These are phyloP conservation scores for Nephrotoma flavescens DNA, from an alignment of 2,888 invertebrate species.

Conservation along the genomic window DNA sequence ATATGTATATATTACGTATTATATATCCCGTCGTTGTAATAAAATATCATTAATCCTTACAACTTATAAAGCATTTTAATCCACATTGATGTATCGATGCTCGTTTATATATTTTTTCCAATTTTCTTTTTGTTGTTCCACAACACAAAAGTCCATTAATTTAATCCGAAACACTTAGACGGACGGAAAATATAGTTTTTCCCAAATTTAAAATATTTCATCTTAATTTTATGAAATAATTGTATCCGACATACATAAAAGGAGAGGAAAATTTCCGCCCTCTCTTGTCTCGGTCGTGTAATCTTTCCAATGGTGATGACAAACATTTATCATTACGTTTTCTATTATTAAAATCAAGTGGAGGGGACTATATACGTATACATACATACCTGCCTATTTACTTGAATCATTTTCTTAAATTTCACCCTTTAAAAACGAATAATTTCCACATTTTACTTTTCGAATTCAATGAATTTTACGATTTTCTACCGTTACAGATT, in stretches of 20 bases:
- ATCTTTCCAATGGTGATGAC: not conserved
- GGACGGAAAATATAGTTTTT: not conserved
- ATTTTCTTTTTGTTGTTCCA: not conserved
- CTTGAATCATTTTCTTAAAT: not conserved
- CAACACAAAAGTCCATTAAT: not conserved
- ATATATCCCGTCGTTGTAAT: not conserved
- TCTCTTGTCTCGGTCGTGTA: not conserved
- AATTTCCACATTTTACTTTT: not conserved
- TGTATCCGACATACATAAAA: not conserved
- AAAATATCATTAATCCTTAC: not conserved
- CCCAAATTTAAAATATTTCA: not conserved
- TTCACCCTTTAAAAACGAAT: not conserved
- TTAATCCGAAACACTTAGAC: not conserved
- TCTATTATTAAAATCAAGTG: not conserved
- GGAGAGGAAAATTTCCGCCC: not conserved
- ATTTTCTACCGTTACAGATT: constrained; percentile 43
- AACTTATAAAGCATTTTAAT: not conserved
- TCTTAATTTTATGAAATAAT: not conserved
- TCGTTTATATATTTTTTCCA: not conserved
- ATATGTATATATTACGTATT: not conserved
- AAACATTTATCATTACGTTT: not conserved
- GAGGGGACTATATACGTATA: not conserved
- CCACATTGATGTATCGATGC: constrained; percentile 3
- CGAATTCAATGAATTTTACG: not conserved
- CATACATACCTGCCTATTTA: not conserved